A percentile compares a stretch with the other conserved stretches of the same genome.
Evolutionary conservation across 1,140 invertebrate species (phyloP).

Genomic region (Lordiphosa clarofinis): DNA sequence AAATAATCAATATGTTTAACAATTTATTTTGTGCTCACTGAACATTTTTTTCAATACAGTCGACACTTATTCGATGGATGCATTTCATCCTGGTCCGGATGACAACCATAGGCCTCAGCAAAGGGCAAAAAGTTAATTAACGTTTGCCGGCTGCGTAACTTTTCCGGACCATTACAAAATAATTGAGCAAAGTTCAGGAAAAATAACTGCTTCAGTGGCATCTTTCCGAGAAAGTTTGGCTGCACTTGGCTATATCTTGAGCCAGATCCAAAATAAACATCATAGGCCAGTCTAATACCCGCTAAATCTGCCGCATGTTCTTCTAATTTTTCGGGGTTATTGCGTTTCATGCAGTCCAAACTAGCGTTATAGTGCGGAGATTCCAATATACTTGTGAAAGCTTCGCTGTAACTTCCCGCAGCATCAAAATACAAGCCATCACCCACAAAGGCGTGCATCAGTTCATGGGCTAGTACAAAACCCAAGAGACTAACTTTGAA

Average conservation of each 20-base stretch:
- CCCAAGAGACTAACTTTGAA: conserved; percentile 61
- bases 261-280: conserved; percentile 26
- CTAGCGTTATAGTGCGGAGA: conserved; percentile 2
- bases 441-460: conserved; percentile 54
- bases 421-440: conserved; percentile 28
- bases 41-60: conserved; percentile 39
- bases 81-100: conserved; percentile 15
- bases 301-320: conserved; percentile 58
- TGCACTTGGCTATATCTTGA: neutral
- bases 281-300: conserved; percentile 53
- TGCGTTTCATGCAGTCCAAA: conserved; percentile 34
- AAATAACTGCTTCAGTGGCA: conserved; percentile 40
- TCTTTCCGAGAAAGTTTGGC: conserved; percentile 9
- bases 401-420: conserved; percentile 27
- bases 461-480: conserved; percentile 60
- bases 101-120: conserved; percentile 28
- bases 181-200: conserved; percentile 69
- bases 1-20: no score
- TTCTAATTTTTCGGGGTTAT: conserved; percentile 35
- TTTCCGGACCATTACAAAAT: conserved; percentile 39
- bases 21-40: no score
- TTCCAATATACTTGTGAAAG: neutral
- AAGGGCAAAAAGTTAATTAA: conserved; percentile 48
- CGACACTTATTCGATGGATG: conserved; percentile 35
- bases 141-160: conserved; percentile 43